A percentile compares a stretch with the other conserved stretches of the same genome.
Evolutionary conservation across 2,888 invertebrate species (phyloP).

Genomic region (Neelides folsomi): DNA sequence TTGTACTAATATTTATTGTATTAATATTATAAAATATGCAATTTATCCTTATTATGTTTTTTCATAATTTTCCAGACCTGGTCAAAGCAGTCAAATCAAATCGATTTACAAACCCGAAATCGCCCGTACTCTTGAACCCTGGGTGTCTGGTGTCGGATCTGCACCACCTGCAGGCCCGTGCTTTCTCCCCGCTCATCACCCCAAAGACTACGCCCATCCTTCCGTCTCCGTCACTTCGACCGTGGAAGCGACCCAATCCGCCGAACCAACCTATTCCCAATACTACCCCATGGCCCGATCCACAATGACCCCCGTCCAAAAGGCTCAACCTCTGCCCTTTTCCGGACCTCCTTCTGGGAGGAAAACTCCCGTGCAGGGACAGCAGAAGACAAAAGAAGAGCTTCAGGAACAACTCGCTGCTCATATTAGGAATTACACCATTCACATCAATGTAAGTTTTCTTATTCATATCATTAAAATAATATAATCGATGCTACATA

Average conservation of each 20-base stretch:
- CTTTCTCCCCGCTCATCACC: conserved; percentile 21
- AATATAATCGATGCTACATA: no score
- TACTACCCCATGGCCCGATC: conserved; percentile 33
- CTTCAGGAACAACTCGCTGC: conserved; percentile 47
- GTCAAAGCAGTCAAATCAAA: conserved; percentile 43
- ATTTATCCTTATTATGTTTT: conserved; percentile 5
- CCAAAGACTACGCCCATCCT: conserved; percentile 31
- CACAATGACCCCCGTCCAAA: conserved; percentile 27
- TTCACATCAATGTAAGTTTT: conserved; percentile 35
- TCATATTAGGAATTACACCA: conserved; percentile 49
- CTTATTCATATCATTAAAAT: neutral
- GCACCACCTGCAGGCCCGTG: neutral
- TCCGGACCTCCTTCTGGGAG: conserved; percentile 15
- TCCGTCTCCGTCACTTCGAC: conserved; percentile 23
- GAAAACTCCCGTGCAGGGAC: conserved; percentile 30
- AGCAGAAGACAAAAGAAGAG: conserved; percentile 41
- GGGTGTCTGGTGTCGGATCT: conserved; percentile 39
- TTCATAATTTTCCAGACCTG: conserved; percentile 38
- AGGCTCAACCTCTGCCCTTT: conserved; percentile 26
- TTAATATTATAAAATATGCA: no score
- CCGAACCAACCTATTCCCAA: conserved; percentile 32
- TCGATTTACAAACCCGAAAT: conserved; percentile 53
- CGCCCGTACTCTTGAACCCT: conserved; percentile 49
- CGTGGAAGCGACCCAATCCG: conserved; percentile 23
- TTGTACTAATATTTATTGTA: no score